Conservation (phyloP, 2,113 vertebrate species). For the Sinocyclocheilus rhinocerous region DNA sequence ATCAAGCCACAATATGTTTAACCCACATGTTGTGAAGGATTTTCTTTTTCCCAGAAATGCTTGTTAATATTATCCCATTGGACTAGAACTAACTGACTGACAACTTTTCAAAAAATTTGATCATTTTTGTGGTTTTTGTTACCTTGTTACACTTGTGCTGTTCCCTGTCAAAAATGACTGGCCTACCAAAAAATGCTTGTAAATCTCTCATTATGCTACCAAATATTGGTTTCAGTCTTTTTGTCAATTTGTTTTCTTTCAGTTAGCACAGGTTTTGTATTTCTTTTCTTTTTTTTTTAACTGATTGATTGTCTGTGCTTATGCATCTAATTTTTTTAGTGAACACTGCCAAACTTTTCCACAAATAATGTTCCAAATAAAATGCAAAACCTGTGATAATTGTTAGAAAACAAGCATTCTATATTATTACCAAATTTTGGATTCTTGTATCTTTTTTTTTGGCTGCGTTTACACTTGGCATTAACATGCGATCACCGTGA, state of each 20-base stretch:
- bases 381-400: neutral
- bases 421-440: neutral
- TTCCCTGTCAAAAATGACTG: no score
- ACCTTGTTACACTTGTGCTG: no score
- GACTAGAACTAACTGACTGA: neutral
- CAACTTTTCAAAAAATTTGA: no score
- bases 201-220: neutral
- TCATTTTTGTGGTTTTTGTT: no score
- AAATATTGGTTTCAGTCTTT: neutral
- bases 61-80: no score
- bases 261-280: neutral
- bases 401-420: neutral
- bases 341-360: no score
- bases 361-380: neutral
- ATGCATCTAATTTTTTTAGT: neutral
- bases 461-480: no score
- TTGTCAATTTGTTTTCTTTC: neutral
- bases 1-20: neutral
- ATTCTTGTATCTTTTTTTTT: neutral
- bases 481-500: no score
- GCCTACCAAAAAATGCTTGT: neutral
- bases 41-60: neutral
- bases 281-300: neutral
- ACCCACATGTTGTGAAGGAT: neutral
- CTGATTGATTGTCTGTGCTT: neutral